Evolutionary conservation across 2,888 invertebrate species (phyloP), one percentile per base, ranked within the genome.

Genomic region (Noctuana brunneofusca): DNA sequence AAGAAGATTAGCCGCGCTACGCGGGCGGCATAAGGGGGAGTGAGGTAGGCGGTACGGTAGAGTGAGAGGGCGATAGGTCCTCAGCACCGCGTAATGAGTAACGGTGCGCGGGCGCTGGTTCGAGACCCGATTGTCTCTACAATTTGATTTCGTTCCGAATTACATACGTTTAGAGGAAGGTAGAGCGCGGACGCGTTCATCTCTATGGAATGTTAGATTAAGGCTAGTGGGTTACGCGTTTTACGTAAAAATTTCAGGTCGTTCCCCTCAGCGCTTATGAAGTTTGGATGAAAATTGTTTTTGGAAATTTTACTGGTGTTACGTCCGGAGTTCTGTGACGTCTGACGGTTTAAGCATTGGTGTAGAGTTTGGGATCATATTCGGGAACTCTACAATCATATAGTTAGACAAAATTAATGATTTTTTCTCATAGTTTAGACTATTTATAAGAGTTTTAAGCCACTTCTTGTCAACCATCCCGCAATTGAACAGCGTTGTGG

Each of bases 41-140:
- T 77, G 76, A 72, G 38, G 86, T 85, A 83, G 88, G 87, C 86
- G 87, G 79, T 71, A 72, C 74, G 80, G 67, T 71, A 53, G 78
- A 89, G 72, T 58, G 84, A 80, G 85, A 85, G 70, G 58, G 72
- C 59, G 22, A 65, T 66, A 76, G 6, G 56, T 66, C 64, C 54
- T 54, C 66, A 68, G 71, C 71, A 67, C 64, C 78, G 73, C 67
- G 71, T 60, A 12, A 41, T 63, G 68, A 63, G 69, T 88, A 87
- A 87, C 88, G 88, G 85, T 80, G 83, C 84, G 85, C 85, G 68
- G 64, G 70, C 74, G 75, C 79, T 74, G 76, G 63, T 68, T 81
- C 80, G 80, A 58, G 73, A 73, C 70, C 69, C 75, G 76, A 79
- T 75, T 77, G 75, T 78, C 83, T 83, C 78, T 75, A 72, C 79